A percentile compares a stretch with the other conserved stretches of the same genome.
Evolutionary conservation across 2,113 vertebrate species (phyloP).

Genomic region (Narcine bancroftii): DNA sequence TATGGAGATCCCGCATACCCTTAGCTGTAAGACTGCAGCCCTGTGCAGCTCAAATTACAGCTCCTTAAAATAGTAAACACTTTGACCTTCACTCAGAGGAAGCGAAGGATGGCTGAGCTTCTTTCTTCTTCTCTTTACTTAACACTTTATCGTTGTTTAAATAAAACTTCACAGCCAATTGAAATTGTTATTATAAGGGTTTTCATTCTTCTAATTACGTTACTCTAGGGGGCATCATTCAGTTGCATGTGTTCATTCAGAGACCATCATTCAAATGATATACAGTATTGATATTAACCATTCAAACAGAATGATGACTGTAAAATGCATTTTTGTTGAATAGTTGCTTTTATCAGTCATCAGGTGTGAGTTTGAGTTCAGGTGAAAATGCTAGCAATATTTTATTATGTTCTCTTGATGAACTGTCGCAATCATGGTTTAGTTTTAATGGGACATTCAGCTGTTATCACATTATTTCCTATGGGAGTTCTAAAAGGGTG

Average conservation of each 20-base stretch:
- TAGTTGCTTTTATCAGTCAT: neutral
- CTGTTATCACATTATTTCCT: neutral
- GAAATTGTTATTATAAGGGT: slow-evolving; percentile 10
- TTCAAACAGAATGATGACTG: slow-evolving; percentile 19
- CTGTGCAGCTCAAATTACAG: slow-evolving; percentile 7
- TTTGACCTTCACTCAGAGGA: slow-evolving; percentile 35
- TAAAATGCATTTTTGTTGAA: neutral
- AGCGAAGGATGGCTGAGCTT: slow-evolving; percentile 18
- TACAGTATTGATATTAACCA: neutral
- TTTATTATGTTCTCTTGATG: no score
- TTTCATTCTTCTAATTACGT: neutral
- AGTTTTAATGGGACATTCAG: neutral
- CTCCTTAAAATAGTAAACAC: slow-evolving; percentile 38
- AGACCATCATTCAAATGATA: neutral
- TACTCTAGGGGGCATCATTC: slow-evolving; percentile 28
- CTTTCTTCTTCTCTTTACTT: slow-evolving; percentile 32
- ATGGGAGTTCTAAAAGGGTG: neutral
- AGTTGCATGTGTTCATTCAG: neutral
- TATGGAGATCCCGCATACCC: slow-evolving; percentile 34
- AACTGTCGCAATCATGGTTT: neutral
- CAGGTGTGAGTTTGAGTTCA: neutral
- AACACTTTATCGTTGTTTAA: slow-evolving; percentile 35
- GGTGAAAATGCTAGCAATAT: neutral
- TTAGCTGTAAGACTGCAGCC: slow-evolving; percentile 30
- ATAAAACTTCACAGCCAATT: slow-evolving; percentile 20